phyloP scores from a whole-genome alignment of 2,888 invertebrate species.

The Craniophora ligustri region DNA sequence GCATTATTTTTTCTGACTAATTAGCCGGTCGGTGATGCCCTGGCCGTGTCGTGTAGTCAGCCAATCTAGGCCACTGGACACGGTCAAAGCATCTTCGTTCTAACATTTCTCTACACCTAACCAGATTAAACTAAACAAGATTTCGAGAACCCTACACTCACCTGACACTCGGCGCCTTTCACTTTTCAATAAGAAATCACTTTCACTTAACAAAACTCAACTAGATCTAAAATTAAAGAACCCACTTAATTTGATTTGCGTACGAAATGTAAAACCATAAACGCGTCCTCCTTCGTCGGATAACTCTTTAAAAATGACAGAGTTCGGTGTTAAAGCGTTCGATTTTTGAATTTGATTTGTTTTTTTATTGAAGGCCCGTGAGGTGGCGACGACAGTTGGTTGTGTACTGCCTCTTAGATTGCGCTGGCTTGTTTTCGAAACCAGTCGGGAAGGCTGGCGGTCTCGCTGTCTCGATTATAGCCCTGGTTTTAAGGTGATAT shows the following conservation, averaged over 20 bases:
- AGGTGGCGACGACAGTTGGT: constrained; percentile 57
- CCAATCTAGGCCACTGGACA: constrained; percentile 59
- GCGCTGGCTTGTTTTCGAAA: constrained; percentile 69
- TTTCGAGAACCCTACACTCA: constrained; percentile 70
- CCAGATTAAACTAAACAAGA: constrained; percentile 69
- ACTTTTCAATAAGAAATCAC: constrained; percentile 79
- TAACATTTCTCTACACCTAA: constrained; percentile 58
- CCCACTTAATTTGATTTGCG: constrained; percentile 39
- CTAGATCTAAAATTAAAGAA: constrained; percentile 46
- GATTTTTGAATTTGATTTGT: constrained; percentile 53
- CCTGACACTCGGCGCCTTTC: constrained; percentile 73
- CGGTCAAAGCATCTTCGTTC: constrained; percentile 61
- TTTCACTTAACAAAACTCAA: constrained; percentile 73
- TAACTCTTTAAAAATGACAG: constrained; percentile 52
- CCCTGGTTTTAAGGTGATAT: constrained; percentile 57
- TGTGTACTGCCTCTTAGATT: constrained; percentile 70
- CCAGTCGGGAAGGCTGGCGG: constrained; percentile 70
- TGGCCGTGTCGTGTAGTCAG: constrained; percentile 11
- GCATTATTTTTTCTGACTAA: neutral
- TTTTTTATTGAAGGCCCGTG: constrained; percentile 55
- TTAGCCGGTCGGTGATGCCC: neutral
- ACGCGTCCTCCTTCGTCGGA: constrained; percentile 43
- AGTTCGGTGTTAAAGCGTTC: constrained; percentile 41
- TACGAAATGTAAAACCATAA: constrained; percentile 31
- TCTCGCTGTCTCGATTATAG: constrained; percentile 73